phyloP scores from a whole-genome alignment of 2,113 vertebrate genomes.

The Lipophrys pholis region DNA sequence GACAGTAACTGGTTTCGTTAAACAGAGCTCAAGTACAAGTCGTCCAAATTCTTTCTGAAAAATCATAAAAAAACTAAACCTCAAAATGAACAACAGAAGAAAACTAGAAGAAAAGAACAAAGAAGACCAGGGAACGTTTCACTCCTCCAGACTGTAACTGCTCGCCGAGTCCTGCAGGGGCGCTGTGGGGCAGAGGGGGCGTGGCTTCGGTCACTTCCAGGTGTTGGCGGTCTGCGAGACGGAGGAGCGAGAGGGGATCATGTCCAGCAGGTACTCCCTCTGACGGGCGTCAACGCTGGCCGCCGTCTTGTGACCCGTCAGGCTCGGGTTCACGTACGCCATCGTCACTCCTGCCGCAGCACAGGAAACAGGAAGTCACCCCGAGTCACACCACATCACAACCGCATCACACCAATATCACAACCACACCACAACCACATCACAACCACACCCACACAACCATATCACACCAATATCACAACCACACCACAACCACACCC shows the following conservation, averaged over 20 bases:
- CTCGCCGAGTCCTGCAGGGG: constrained; percentile 65
- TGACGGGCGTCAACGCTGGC: constrained; percentile 91
- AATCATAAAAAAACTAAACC: constrained; percentile 57
- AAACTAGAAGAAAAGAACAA: constrained; percentile 54
- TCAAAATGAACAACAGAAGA: constrained; percentile 64
- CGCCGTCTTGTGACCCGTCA: constrained; percentile 88
- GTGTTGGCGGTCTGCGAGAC: constrained; percentile 93
- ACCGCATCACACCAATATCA: not conserved
- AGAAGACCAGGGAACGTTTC: constrained; percentile 55
- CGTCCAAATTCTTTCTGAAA: constrained; percentile 59
- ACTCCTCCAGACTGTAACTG: constrained; percentile 65
- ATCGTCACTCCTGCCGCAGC: constrained; percentile 88
- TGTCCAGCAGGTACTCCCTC: constrained; percentile 96
- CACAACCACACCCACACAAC: no score
- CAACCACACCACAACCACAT: no score
- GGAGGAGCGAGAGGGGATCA: constrained; percentile 96
- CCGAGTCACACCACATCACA: not conserved
- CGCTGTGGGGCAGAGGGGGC: constrained; percentile 54
- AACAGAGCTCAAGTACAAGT: constrained; percentile 62
- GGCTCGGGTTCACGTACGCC: constrained; percentile 91
- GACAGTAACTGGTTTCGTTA: constrained; percentile 22
- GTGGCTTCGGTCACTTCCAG: constrained; percentile 89
- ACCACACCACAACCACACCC: no score
- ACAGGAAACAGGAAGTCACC: constrained; percentile 2
- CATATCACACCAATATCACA: no score